Evolutionary conservation across 2,113 vertebrate species (phyloP).

Genomic region (Myiagra hebetior): DNA sequence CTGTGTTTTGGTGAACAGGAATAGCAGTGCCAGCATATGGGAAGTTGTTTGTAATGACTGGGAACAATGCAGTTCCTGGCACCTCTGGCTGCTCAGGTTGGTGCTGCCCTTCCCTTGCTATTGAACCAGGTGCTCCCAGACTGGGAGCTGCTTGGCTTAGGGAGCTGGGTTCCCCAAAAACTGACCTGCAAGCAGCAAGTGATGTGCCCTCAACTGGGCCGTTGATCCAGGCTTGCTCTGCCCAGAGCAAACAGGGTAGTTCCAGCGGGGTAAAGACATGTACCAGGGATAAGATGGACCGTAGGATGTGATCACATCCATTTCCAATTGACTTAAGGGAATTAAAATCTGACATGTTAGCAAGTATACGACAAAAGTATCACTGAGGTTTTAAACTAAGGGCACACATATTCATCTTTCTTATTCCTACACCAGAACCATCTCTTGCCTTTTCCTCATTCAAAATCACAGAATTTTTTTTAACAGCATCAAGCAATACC

Average conservation of each 20-base stretch:
- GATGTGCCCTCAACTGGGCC: neutral
- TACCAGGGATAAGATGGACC: neutral
- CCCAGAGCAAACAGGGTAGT: neutral
- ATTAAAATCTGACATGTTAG: neutral
- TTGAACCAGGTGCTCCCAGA: rapidly evolving
- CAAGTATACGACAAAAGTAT: neutral
- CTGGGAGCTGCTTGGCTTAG: neutral
- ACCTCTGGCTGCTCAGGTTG: rapidly evolving
- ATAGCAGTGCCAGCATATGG: too few species aligned
- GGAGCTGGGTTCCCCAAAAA: neutral
- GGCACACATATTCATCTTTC: neutral
- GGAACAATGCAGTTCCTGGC: neutral
- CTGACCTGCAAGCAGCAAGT: neutral
- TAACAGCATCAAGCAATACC: neutral
- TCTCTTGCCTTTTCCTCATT: neutral
- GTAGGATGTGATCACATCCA: rapidly evolving
- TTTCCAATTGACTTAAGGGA: neutral
- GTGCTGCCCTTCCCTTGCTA: neutral
- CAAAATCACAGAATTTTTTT: neutral
- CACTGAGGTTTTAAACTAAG: neutral
- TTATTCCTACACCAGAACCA: neutral
- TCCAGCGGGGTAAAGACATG: neutral
- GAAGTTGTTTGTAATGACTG: neutral
- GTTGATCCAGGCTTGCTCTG: neutral
- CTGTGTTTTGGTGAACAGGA: neutral